Conservation (phyloP, 1,140 invertebrate genomes). For the Wasmannia auropunctata region DNA sequence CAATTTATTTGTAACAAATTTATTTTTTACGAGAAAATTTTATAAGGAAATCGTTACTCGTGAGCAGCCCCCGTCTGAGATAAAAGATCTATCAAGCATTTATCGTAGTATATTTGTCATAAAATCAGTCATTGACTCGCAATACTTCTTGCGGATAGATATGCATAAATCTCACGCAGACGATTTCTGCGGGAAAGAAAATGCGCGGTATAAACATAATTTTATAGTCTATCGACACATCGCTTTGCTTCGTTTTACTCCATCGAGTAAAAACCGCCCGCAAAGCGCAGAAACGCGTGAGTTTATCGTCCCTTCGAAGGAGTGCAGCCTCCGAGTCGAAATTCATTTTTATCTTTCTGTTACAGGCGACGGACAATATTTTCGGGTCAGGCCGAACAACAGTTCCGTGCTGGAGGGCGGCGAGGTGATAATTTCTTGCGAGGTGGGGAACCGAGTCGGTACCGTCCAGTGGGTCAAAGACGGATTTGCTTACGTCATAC, state of each 20-base stretch:
- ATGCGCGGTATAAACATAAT: conserved; percentile 3
- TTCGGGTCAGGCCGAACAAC: conserved; percentile 91
- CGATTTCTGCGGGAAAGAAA: not conserved
- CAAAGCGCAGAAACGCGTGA: not conserved
- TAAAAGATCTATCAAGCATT: not conserved
- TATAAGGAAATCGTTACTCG: not conserved
- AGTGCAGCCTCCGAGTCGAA: not conserved
- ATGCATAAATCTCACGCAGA: conserved; percentile 15
- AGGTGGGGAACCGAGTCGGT: conserved; percentile 93
- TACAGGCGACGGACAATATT: conserved; percentile 89
- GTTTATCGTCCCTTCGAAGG: conserved; percentile 1
- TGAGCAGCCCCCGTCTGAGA: not conserved
- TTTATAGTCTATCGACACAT: conserved; percentile 24
- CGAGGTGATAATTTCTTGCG: conserved; percentile 93
- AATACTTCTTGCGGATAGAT: not conserved
- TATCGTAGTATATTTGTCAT: not conserved
- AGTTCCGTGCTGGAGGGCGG: conserved; percentile 93
- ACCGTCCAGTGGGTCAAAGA: conserved; percentile 98
- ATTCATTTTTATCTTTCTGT: conserved; percentile 67
- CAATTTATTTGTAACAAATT: not conserved
- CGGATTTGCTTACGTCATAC: conserved; percentile 94
- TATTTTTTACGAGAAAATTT: not conserved
- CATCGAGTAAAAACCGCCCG: not conserved
- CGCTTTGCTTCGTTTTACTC: not conserved
- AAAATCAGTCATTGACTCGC: not conserved